These are phyloP conservation scores for Synanthedon tipuliformis DNA, from an alignment of 2,888 invertebrate genomes.

Conservation along the genomic window DNA sequence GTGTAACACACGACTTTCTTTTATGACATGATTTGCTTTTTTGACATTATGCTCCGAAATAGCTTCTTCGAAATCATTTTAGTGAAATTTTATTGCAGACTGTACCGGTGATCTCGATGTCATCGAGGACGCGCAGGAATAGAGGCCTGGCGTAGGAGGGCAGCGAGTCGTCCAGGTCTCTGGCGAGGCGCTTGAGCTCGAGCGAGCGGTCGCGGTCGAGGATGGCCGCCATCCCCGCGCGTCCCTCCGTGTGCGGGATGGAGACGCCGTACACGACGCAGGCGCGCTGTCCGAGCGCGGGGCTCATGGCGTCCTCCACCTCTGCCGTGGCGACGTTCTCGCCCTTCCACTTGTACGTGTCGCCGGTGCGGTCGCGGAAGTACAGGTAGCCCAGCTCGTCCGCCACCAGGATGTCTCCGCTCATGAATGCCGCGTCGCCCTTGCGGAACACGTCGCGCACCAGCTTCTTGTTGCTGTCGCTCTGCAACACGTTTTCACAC, in stretches of 20 bases:
- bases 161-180: slow-evolving; percentile 76
- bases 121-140: slow-evolving; percentile 82
- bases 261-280: slow-evolving; percentile 93
- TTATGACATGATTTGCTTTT: too few species aligned
- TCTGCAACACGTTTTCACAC: slow-evolving; percentile 28
- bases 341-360: slow-evolving; percentile 92
- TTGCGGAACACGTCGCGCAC: slow-evolving; percentile 82
- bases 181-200: slow-evolving; percentile 70
- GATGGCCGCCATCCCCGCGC: slow-evolving; percentile 94
- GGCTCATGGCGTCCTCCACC: slow-evolving; percentile 90
- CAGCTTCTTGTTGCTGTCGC: slow-evolving; percentile 87
- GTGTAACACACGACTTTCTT: not conserved
- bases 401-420: slow-evolving; percentile 89
- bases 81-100: not conserved
- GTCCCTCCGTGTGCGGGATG: slow-evolving; percentile 85
- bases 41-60: too few species aligned
- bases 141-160: slow-evolving; percentile 91
- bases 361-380: slow-evolving; percentile 91
- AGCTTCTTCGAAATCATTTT: too few species aligned
- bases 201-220: slow-evolving; percentile 75
- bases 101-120: slow-evolving; percentile 81
- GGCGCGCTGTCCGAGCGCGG: slow-evolving; percentile 78
- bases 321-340: slow-evolving; percentile 98
- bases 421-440: slow-evolving; percentile 92
- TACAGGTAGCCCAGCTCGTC: slow-evolving; percentile 94